Conservation (phyloP, 2,113 vertebrate genomes). For the Oncorhynchus masou region DNA sequence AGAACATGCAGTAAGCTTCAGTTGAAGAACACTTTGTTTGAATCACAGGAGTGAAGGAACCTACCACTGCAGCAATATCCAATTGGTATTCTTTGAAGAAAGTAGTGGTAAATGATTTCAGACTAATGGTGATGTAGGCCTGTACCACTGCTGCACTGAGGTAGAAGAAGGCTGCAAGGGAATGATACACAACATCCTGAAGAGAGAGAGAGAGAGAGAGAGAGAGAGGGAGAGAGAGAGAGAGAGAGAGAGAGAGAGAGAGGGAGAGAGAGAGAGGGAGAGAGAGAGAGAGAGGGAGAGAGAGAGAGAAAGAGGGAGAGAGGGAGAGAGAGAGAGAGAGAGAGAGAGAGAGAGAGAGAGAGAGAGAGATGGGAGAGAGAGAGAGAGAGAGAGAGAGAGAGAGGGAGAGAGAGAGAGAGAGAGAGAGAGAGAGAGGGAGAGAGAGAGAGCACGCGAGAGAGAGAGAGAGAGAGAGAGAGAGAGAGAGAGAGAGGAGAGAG, state of each 20-base stretch:
- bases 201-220: too few relatives aligned
- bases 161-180: slow-evolving; percentile 74
- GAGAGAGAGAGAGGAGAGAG: too few relatives aligned
- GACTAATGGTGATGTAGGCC: slow-evolving; percentile 32
- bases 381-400: too few relatives aligned
- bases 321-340: not conserved
- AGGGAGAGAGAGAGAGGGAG: too few relatives aligned
- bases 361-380: too few relatives aligned
- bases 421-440: not conserved
- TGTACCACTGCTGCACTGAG: slow-evolving; percentile 75
- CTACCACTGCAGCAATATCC: slow-evolving; percentile 78
- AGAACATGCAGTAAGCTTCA: not conserved
- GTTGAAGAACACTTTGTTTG: not conserved
- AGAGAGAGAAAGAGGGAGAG: not conserved
- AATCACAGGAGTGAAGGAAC: not conserved
- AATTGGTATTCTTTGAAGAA: slow-evolving; percentile 53
- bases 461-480: too few relatives aligned
- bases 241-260: too few relatives aligned
- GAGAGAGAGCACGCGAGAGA: too few relatives aligned
- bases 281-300: too few relatives aligned
- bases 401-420: too few relatives aligned
- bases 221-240: too few relatives aligned
- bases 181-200: slow-evolving; percentile 76
- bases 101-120: accelerated
- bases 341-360: not conserved